Evolutionary conservation across 2,888 invertebrate species (phyloP), one percentile per base, ranked within the genome.

Genomic region (Eueremaeus valkanovi): DNA sequence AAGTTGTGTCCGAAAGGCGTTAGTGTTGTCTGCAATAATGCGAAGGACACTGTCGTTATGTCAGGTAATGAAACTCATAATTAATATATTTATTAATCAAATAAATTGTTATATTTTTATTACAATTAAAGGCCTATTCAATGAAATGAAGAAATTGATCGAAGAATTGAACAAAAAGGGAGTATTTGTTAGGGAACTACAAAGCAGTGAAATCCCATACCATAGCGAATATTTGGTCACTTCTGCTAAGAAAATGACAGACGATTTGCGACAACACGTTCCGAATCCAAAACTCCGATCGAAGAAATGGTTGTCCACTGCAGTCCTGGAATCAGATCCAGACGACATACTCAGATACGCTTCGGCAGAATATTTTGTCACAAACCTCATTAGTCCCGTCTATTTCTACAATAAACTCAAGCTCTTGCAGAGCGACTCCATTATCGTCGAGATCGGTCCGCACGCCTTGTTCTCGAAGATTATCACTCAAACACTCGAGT

Each of bases 361-460:
- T 9, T 63, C 63, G 1, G 90, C 93, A 0, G 92, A 91, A 42
- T 99, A 99, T 85, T 95, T 96, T 84, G 95, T 94, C 42, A 95
- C 96, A 86, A 97, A 97, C 85, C 86, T 96, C 79, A 86, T 95
- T 76, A 94, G 93, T 74, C 94, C 95, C 13, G 96, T 96, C 73
- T 87, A 92, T 73, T 96, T 95, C 88, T 90, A 94, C 81, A 94
- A 94, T 82, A 95, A 92, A 3, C 82, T 96, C 78, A 85, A 87
- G 79, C 89, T 90, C 82, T 87, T 98, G 66, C 98, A 98, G 18
- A 88, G 88, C 80, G 90, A 92, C 82, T 94, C 96, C 6, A 86
- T 97, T 79, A 88, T 91, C 78, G 88, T 99, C 81, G 98, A 98
- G 84, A 89, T 98, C 81, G 96, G 96, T 11, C 96, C 97, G 18